phyloP scores from a whole-genome alignment of 2,797 vertebrate species.

The Alosa sapidissima region DNA sequence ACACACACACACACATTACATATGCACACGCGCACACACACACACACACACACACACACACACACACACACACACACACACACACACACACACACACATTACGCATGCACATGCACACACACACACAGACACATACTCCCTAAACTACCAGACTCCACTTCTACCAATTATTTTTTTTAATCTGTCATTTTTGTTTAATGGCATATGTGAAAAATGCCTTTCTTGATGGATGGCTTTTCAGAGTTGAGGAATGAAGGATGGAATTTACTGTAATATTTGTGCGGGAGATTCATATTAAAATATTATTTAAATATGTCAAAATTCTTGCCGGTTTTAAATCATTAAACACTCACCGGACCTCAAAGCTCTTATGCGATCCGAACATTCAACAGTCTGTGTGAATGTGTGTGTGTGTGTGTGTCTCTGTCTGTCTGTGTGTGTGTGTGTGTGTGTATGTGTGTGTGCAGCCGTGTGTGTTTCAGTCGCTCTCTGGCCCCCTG shows the following conservation, averaged over 20 bases:
- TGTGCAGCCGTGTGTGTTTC: not conserved
- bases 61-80: constrained; percentile 24
- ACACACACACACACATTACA: not conserved
- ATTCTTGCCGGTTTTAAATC: not conserved
- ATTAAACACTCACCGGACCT: not conserved
- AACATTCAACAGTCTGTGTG: not conserved
- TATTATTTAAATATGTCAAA: not conserved
- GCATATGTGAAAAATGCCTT: not conserved
- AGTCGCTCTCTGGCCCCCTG: not conserved
- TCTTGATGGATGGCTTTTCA: not conserved
- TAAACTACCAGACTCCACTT: not conserved
- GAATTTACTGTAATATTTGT: not conserved
- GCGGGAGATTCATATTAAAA: not conserved
- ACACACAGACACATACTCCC: not conserved
- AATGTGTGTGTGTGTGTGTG: not conserved
- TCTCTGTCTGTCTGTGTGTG: not conserved
- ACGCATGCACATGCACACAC: not conserved
- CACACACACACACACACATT: not conserved
- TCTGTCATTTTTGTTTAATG: constrained; percentile 12
- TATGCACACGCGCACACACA: not conserved
- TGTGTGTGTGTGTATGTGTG: not conserved
- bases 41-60: not conserved
- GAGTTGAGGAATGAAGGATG: not conserved
- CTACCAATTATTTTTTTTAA: not conserved
- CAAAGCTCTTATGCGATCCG: not conserved